Base-by-base conservation (phyloP, 2,113 vertebrate genomes). In the Perca flavescens region DNA sequence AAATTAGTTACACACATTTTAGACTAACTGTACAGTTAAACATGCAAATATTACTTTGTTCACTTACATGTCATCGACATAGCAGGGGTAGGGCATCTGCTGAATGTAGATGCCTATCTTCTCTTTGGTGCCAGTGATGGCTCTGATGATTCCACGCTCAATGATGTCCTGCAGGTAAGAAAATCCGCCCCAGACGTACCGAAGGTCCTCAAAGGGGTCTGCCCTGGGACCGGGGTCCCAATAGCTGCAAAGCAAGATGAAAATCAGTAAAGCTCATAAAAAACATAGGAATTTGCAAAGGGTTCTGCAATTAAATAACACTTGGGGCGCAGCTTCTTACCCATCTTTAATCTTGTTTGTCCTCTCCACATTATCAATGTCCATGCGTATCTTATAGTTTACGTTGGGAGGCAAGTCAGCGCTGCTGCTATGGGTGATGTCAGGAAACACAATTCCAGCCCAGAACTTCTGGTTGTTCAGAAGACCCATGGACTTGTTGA, bases 71-170 rank as follows among this genome's bases (percentile, higher is more conserved):
- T 99, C 98, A 88, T 99, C 98, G 1, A 99, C 98, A 0, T 98
- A 99, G 89, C 98, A 99, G 0, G 98, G 98, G 73, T 99, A 99
- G 1, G 98, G 98, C 98, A 99, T 99, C 95, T 99, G 98, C 86
- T 99, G 98, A 73, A 99, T 93, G 63, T 99, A 99, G 85, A 99
- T 94, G 0, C 98, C 98, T 0, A 96, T 99, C 85, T 93, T 98
- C 93, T 97, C 96, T 88, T 97, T 96, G 0, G 88, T 94, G 77
- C 98, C 98, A 0, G 98, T 99, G 80, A 98, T 80, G 4, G 97
- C 96, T 65, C 97, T 94, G 86, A 99, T 98, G 91, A 99, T 97
- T 0, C 97, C 97, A 4, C 99, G 97, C 47, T 99, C 98, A 0
- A 99, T 91, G 36, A 99, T 96, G 5, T 99, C 98, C 86, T 99